Evolutionary conservation across 2,113 vertebrate genomes (phyloP).

Genomic region (Elanoides forficatus): DNA sequence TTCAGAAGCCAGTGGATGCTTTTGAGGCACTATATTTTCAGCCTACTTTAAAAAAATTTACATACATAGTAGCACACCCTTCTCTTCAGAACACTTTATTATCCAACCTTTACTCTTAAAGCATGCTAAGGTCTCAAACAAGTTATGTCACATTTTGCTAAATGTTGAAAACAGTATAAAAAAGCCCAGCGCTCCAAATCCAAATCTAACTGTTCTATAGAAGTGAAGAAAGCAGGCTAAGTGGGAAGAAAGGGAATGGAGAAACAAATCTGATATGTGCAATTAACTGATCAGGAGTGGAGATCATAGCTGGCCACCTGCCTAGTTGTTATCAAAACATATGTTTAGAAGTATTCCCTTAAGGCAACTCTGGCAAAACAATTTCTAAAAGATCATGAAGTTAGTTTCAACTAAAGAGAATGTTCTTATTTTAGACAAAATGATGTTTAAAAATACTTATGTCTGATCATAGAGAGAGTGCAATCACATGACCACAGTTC

Average conservation of each 20-base stretch:
- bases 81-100: not conserved
- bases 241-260: not conserved
- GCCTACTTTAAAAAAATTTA: not conserved
- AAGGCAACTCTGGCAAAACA: not conserved
- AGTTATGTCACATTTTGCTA: not conserved
- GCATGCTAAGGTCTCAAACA: not conserved
- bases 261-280: not conserved
- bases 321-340: not conserved
- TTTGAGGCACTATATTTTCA: not conserved
- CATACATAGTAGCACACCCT: not conserved
- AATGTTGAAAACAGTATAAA: not conserved
- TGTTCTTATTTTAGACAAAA: not conserved
- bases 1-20: not conserved
- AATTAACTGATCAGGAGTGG: not conserved
- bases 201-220: not conserved
- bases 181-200: fast-evolving
- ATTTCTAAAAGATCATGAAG: not conserved
- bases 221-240: not conserved
- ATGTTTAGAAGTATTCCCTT: not conserved
- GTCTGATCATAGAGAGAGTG: not conserved
- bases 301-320: not conserved
- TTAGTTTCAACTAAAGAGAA: not conserved
- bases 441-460: not conserved
- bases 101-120: not conserved
- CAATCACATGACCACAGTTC: not conserved